Base-by-base conservation (phyloP, 64 coral and sea anemone genomes). In the Orbicella faveolata region DNA sequence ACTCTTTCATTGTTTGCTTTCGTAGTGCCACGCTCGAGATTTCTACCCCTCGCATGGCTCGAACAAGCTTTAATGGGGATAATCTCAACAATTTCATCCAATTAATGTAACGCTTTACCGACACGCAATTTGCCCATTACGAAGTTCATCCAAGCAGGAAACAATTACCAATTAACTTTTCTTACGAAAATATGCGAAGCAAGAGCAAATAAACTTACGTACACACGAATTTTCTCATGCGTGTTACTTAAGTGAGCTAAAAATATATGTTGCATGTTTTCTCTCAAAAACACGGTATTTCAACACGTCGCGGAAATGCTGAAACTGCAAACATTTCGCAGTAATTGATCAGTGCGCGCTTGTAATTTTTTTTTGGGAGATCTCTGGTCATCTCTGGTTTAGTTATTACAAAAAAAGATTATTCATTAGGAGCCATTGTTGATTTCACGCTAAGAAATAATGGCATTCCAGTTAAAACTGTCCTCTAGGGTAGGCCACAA, bases 381-480 rank as follows among this genome's bases (percentile, higher is more conserved):
- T 41, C 36, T 13, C 80, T 83, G 62, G 12, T 67, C 41, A 67
- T 36, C 36, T 13, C 80, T 83, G 36, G 23, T 67, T 67, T 83
- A 39, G 61, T 39, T 83, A 67, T 83, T 41, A 66, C 19, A 83
- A 41, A 36, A 16, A n/a, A 23, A 53, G 2, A 30, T 72, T n/a
- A 39, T 72, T 85, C 39, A 8, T 21, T 52, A 85, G 53, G 72
- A 73, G 64, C 39, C 16, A 39, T 72, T 16, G 64, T 52, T 73
- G 73, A 70, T 69, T 52, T 73, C 64, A 64, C 41, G 37, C 62
- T 52, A 52, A 52, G 82, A 85, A 72, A 53, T 66, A 39, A 53
- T 68, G 63, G 52, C 65, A 72, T 14, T 79, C 79, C 11, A 20
- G 53, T 63, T 34, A 36, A 63, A 17, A 63, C 34, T 59, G 55